phyloP scores from a whole-genome alignment of 2,113 vertebrate species.

The Arothron firmamentum region DNA sequence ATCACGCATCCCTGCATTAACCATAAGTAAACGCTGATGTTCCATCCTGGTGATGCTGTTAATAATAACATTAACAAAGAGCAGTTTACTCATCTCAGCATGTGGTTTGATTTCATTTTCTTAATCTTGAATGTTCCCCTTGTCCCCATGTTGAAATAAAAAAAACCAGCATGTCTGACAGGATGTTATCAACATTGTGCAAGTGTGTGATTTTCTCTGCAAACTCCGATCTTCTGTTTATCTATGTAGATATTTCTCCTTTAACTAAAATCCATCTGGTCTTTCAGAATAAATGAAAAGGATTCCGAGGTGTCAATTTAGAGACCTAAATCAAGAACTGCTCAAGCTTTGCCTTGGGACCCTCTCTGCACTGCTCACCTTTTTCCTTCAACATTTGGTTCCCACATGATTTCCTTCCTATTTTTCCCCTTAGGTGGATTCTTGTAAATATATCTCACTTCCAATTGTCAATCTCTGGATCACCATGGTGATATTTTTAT shows the following conservation, averaged over 20 bases:
- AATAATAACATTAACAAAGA: neutral
- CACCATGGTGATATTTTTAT: conserved; percentile 75
- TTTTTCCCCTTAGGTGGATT: conserved; percentile 36
- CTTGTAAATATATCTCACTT: conserved; percentile 65
- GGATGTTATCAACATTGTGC: neutral
- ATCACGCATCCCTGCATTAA: conserved; percentile 8
- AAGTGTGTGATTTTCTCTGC: neutral
- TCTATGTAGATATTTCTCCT: neutral
- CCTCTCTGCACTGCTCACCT: conserved; percentile 57
- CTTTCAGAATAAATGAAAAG: conserved; percentile 81
- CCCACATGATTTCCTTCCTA: conserved; percentile 12
- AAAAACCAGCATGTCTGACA: too few species aligned
- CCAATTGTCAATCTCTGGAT: conserved; percentile 60
- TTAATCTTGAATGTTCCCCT: too few species aligned
- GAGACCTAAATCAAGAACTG: conserved; percentile 59
- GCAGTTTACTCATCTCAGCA: neutral
- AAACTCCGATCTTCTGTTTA: too few species aligned
- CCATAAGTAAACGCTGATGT: conserved; percentile 10
- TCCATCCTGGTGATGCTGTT: neutral
- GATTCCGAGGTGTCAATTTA: conserved; percentile 89
- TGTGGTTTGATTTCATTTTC: neutral
- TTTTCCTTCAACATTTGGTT: conserved; percentile 26
- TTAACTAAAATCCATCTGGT: conserved; percentile 54
- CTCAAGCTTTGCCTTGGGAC: conserved; percentile 63
- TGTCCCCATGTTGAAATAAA: too few species aligned